A percentile compares a stretch with the other conserved stretches of the same genome.
Evolutionary conservation across 2,113 vertebrate species (phyloP).

Genomic region (Protobothrops mucrosquamatus): DNA sequence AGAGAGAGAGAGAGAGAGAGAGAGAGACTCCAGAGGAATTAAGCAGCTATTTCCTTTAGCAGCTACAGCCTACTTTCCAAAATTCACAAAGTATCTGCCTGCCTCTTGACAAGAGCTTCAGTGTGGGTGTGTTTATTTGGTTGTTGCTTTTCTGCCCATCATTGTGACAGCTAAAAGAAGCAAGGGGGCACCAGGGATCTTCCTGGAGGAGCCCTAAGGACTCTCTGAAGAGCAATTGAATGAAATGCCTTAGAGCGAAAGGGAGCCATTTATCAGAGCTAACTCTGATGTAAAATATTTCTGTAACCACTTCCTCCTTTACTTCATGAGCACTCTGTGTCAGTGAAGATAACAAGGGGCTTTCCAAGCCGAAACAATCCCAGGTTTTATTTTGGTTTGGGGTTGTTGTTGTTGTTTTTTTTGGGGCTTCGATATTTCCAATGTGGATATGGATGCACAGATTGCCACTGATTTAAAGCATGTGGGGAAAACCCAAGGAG

Average conservation of each 20-base stretch:
- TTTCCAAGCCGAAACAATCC: conserved; percentile 49
- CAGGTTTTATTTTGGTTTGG: background rate
- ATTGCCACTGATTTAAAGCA: conserved; percentile 75
- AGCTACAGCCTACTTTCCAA: background rate
- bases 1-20: too few species aligned
- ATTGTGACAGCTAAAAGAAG: conserved; percentile 10
- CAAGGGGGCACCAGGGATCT: conserved; percentile 6
- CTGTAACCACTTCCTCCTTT: conserved; percentile 23
- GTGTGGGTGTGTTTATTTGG: background rate
- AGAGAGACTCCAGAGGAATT: background rate
- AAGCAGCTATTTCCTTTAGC: background rate
- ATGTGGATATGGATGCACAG: conserved; percentile 62
- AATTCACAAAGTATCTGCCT: background rate
- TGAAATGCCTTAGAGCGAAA: conserved; percentile 18
- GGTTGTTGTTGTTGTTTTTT: too few species aligned
- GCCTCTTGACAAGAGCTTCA: conserved; percentile 7
- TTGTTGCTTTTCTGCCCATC: background rate
- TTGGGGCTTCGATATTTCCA: conserved; percentile 43
- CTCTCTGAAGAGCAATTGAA: conserved; percentile 26
- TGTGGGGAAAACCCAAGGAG: conserved; percentile 72
- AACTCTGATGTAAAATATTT: conserved; percentile 33
- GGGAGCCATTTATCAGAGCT: conserved; percentile 29
- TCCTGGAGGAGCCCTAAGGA: conserved; percentile 2
- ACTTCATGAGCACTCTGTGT: background rate
- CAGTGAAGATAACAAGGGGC: conserved; percentile 43